Evolutionary conservation across 2,113 vertebrate genomes (phyloP).

Genomic region (Antechinus flavipes): DNA sequence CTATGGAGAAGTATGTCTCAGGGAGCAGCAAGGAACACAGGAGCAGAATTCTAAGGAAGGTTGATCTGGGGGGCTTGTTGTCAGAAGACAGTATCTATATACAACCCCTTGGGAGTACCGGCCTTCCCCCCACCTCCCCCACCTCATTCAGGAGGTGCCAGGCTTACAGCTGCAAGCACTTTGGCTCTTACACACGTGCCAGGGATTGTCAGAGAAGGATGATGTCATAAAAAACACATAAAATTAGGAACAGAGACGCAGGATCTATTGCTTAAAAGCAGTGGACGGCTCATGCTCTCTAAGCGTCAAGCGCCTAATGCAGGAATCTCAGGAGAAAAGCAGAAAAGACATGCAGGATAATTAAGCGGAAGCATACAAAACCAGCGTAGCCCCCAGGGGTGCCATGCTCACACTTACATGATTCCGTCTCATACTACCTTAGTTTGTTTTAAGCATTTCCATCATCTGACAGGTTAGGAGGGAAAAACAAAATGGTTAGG

Average conservation of each 20-base stretch:
- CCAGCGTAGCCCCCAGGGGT: conserved; percentile 73
- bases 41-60: conserved; percentile 37
- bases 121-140: background rate
- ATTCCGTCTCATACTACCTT: conserved; percentile 86
- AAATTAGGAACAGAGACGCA: conserved; percentile 69
- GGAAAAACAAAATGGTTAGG: conserved; percentile 88
- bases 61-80: conserved; percentile 20
- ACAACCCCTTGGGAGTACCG: background rate
- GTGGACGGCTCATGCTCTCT: conserved; percentile 80
- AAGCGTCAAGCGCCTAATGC: conserved; percentile 73
- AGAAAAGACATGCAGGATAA: conserved; percentile 82
- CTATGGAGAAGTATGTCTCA: background rate
- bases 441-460: conserved; percentile 89
- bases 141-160: conserved; percentile 19
- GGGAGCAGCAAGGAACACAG: conserved; percentile 12
- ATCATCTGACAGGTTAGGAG: conserved; percentile 88
- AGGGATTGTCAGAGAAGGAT: conserved; percentile 4
- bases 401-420: conserved; percentile 86
- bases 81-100: background rate
- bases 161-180: conserved; percentile 22
- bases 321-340: conserved; percentile 75
- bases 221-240: conserved; percentile 23
- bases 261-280: conserved; percentile 44
- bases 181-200: background rate
- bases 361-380: conserved; percentile 83